Evolutionary conservation across 1,140 invertebrate genomes (phyloP).

Genomic region (Popillia japonica): DNA sequence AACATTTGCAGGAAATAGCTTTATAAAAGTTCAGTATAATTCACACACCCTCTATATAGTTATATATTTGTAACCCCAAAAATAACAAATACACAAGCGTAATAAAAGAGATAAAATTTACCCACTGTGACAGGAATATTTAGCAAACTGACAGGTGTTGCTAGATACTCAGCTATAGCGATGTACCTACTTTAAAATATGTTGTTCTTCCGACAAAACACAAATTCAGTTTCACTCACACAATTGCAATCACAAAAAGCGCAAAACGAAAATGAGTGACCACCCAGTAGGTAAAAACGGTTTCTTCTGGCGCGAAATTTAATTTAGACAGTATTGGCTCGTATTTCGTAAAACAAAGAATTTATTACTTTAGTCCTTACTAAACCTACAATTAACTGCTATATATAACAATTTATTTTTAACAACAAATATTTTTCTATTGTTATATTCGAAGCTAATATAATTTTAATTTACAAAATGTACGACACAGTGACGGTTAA

Average conservation of each 20-base stretch:
- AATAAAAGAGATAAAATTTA: slow-evolving; percentile 31
- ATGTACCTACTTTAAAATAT: slow-evolving; percentile 39
- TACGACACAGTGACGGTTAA: too few relatives aligned
- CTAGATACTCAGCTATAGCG: slow-evolving; percentile 9
- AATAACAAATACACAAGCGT: slow-evolving; percentile 39
- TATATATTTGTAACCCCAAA: slow-evolving; percentile 44
- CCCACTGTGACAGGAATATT: slow-evolving; percentile 31
- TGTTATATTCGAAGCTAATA: too few relatives aligned
- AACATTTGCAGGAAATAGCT: not conserved
- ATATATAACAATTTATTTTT: too few relatives aligned
- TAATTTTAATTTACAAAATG: too few relatives aligned
- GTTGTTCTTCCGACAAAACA: slow-evolving; percentile 40
- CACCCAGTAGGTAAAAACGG: slow-evolving; percentile 40
- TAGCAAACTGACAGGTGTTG: slow-evolving; percentile 21
- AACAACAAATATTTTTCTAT: too few relatives aligned
- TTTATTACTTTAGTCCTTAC: too few relatives aligned
- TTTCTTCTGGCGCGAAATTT: slow-evolving; percentile 40
- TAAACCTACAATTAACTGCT: too few relatives aligned
- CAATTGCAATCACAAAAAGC: slow-evolving; percentile 45
- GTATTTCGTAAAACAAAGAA: too few relatives aligned
- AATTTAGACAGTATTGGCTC: not conserved
- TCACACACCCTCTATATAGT: slow-evolving; percentile 36
- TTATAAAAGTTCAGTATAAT: slow-evolving; percentile 32
- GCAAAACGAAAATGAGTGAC: slow-evolving; percentile 44
- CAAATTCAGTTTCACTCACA: slow-evolving; percentile 44